phyloP scores from a whole-genome alignment of 2,113 vertebrate genomes.

The Suricata suricatta region DNA sequence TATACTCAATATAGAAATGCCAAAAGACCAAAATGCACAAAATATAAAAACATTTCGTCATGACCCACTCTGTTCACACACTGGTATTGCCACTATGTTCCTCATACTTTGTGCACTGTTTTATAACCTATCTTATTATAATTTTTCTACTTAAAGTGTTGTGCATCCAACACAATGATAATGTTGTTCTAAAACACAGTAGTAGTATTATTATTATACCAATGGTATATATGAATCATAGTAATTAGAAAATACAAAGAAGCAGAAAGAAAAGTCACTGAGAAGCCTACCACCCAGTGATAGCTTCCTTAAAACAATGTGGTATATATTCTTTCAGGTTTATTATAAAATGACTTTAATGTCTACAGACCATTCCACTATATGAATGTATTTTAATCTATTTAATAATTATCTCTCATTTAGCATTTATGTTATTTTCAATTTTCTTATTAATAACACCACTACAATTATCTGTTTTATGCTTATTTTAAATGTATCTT shows the following conservation, averaged over 20 bases:
- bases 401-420: neutral
- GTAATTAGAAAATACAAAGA: neutral
- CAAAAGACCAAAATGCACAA: neutral
- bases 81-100: neutral
- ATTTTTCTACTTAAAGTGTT: neutral
- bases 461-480: neutral
- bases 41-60: neutral
- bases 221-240: neutral
- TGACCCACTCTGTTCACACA: neutral
- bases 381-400: neutral
- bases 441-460: neutral
- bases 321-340: neutral
- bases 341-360: slow-evolving; percentile 18
- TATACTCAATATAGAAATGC: neutral
- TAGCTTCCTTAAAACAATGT: neutral
- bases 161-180: neutral
- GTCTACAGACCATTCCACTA: neutral
- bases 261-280: neutral
- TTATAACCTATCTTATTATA: neutral
- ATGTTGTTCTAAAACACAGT: neutral
- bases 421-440: neutral
- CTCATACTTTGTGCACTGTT: neutral
- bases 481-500: neutral
- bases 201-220: neutral
- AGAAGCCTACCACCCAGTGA: neutral